Conservation (phyloP, 1,140 invertebrate genomes). For the Augochlora pura region DNA sequence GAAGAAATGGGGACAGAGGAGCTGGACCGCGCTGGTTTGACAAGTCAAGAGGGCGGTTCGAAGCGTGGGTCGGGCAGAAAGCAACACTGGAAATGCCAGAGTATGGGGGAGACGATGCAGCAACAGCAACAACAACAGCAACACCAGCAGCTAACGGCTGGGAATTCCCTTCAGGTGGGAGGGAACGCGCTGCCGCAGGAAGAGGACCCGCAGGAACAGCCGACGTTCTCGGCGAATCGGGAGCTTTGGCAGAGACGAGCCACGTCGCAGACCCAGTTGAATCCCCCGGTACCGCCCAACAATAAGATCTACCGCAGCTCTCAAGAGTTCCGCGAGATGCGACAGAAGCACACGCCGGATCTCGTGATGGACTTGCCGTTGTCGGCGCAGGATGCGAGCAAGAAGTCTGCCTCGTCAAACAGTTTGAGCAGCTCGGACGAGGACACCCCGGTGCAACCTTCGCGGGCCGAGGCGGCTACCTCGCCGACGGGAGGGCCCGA, state of each 20-base stretch:
- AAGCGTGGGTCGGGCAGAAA: slow-evolving; percentile 69
- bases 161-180: slow-evolving; percentile 34
- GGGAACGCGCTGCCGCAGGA: slow-evolving; percentile 35
- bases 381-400: slow-evolving; percentile 77
- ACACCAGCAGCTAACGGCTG: slow-evolving; percentile 12
- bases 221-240: slow-evolving; percentile 80
- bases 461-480: slow-evolving; percentile 62
- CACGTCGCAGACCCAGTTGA: slow-evolving; percentile 80
- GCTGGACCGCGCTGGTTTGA: slow-evolving; percentile 47
- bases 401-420: slow-evolving; percentile 78
- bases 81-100: slow-evolving; percentile 80
- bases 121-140: slow-evolving; percentile 26
- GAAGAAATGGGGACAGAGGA: slow-evolving; percentile 59
- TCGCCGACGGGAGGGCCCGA: slow-evolving; percentile 80
- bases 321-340: slow-evolving; percentile 79
- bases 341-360: slow-evolving; percentile 89
- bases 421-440: slow-evolving; percentile 77
- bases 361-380: slow-evolving; percentile 93
- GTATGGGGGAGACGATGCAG: slow-evolving; percentile 71
- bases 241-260: slow-evolving; percentile 84
- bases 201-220: slow-evolving; percentile 56
- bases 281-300: slow-evolving; percentile 64
- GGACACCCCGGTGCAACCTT: slow-evolving; percentile 63
- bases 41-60: slow-evolving; percentile 55
- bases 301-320: slow-evolving; percentile 72